Evolutionary conservation across 2,888 invertebrate genomes (phyloP).

Genomic region (Agelastica alni): DNA sequence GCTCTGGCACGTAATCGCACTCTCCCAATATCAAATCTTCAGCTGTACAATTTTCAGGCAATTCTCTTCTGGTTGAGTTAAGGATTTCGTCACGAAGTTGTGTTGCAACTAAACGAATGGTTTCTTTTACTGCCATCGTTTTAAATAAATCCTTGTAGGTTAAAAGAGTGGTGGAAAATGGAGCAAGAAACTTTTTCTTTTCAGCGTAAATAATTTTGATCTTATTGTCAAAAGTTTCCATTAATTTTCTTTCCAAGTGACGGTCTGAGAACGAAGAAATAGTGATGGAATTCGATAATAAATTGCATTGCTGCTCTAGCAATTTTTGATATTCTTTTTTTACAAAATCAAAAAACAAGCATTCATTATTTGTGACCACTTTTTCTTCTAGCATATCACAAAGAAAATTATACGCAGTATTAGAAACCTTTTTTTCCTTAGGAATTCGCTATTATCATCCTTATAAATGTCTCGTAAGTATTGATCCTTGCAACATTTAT

Average conservation of each 20-base stretch:
- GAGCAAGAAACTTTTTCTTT: slow-evolving; percentile 37
- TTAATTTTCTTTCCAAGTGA: slow-evolving; percentile 31
- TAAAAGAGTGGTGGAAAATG: slow-evolving; percentile 38
- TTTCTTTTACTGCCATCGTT: slow-evolving; percentile 39
- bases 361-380: slow-evolving; percentile 19
- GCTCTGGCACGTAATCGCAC: no score
- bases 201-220: slow-evolving; percentile 39
- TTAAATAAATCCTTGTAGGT: slow-evolving; percentile 39
- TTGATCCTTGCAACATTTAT: slow-evolving; percentile 17
- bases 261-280: slow-evolving; percentile 22
- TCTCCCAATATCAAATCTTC: no score
- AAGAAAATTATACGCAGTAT: slow-evolving; percentile 14
- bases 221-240: slow-evolving; percentile 38
- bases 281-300: slow-evolving; percentile 14
- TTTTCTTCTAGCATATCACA: slow-evolving; percentile 17
- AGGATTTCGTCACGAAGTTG: slow-evolving; percentile 40
- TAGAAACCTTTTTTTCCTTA: slow-evolving; percentile 15
- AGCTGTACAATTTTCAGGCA: slow-evolving; percentile 33
- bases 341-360: slow-evolving; percentile 31
- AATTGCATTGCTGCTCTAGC: slow-evolving; percentile 10
- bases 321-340: slow-evolving; percentile 18
- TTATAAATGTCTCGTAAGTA: slow-evolving; percentile 10
- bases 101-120: slow-evolving; percentile 39
- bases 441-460: slow-evolving; percentile 13
- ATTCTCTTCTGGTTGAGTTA: slow-evolving; percentile 37